A percentile compares a stretch with the other conserved stretches of the same genome.
These are phyloP conservation scores for Drosophila rufa DNA, from an alignment of 1,140 invertebrate species.

Conservation along the genomic window DNA sequence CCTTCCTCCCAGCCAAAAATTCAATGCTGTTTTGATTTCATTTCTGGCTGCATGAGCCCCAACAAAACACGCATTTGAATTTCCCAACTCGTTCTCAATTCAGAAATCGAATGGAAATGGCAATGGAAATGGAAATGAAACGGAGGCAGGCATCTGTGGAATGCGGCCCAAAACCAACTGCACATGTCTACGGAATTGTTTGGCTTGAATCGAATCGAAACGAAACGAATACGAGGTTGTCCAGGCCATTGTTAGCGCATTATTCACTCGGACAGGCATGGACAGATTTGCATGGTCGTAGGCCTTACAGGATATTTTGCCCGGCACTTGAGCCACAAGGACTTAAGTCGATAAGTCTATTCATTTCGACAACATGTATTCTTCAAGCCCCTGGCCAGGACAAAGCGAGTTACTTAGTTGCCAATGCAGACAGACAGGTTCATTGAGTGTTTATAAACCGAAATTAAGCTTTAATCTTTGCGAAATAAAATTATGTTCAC, in stretches of 20 bases:
- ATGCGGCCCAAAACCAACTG: constrained; percentile 16
- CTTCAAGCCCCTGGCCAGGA: background rate
- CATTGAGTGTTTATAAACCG: constrained; percentile 1
- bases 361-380: constrained; percentile 1
- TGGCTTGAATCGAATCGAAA: constrained; percentile 7
- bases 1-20: background rate
- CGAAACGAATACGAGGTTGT: constrained; percentile 37
- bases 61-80: background rate
- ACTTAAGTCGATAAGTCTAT: background rate
- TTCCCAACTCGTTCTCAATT: background rate
- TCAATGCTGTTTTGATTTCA: constrained; percentile 16
- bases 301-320: no score
- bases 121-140: background rate
- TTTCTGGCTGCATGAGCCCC: background rate
- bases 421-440: background rate
- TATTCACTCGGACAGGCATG: constrained; percentile 51
- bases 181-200: constrained; percentile 15
- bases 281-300: constrained; percentile 1
- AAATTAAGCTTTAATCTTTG: background rate
- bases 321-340: background rate
- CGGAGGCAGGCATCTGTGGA: constrained; percentile 3
- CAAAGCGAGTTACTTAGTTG: background rate
- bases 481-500: background rate
- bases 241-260: constrained; percentile 51
- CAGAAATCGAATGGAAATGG: background rate